phyloP scores from a whole-genome alignment of 2,888 invertebrate genomes.

The Podotricha telesiphe region DNA sequence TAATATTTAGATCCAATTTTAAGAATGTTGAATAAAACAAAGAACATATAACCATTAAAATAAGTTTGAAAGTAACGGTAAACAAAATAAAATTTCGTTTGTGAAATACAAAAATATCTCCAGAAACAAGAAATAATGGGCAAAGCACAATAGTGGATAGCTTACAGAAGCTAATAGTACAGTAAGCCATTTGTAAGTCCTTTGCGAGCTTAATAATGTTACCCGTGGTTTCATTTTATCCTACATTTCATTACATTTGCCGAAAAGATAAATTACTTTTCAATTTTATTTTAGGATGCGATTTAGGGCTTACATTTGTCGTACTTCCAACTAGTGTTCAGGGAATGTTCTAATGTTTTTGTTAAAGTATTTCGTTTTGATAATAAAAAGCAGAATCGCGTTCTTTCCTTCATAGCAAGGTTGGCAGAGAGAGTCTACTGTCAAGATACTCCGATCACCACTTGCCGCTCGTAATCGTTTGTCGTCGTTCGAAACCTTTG shows the following conservation, averaged over 20 bases:
- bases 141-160: constrained; percentile 25
- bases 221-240: constrained; percentile 30
- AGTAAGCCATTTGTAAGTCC: constrained; percentile 34
- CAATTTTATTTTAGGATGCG: constrained; percentile 5
- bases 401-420: too few species aligned
- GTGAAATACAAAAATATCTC: constrained; percentile 1
- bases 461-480: too few species aligned
- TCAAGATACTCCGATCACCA: too few species aligned
- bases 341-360: background rate
- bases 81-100: constrained; percentile 5
- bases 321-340: background rate
- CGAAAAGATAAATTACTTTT: constrained; percentile 31
- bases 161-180: constrained; percentile 32
- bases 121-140: constrained; percentile 5
- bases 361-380: background rate
- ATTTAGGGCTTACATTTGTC: background rate
- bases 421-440: too few species aligned
- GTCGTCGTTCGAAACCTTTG: too few species aligned
- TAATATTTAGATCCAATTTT: too few species aligned
- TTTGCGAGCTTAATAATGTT: constrained; percentile 38
- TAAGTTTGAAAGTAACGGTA: background rate
- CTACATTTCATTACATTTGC: constrained; percentile 35
- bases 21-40: background rate
- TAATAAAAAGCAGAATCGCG: too few species aligned
- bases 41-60: background rate